Evolutionary conservation across 37 sponge, comb jelly and placozoan species (phyloP).

Genomic region (Spongia lamella): DNA sequence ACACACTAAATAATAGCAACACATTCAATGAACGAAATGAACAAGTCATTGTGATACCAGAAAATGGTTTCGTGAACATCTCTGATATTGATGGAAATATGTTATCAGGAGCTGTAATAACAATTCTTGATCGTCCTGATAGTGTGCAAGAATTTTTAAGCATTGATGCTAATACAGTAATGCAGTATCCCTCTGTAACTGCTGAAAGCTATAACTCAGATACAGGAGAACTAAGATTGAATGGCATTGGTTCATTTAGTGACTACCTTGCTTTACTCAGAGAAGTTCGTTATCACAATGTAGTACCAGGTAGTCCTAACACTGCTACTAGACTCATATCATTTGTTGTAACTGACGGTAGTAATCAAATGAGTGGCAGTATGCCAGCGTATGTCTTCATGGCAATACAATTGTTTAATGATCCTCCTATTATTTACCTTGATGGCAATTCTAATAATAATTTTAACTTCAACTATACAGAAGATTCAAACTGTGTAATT

Average conservation of each 20-base stretch:
- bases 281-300: conserved; percentile 39
- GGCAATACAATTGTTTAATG: conserved; percentile 29
- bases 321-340: conserved; percentile 13
- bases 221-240: conserved; percentile 32
- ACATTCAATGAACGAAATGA: conserved; percentile 30
- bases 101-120: conserved; percentile 18
- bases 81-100: conserved; percentile 52
- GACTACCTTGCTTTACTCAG: conserved; percentile 30
- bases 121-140: conserved; percentile 33
- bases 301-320: conserved; percentile 15
- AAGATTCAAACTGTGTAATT: conserved; percentile 49
- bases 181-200: not conserved
- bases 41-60: no score
- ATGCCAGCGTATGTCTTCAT: conserved; percentile 31
- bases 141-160: conserved; percentile 47
- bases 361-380: conserved; percentile 49
- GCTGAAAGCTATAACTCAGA: not conserved
- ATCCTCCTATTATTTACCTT: conserved; percentile 47
- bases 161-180: not conserved
- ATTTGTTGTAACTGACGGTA: conserved; percentile 45
- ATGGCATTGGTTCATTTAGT: conserved; percentile 28
- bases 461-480: conserved; percentile 28
- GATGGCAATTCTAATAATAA: conserved; percentile 30
- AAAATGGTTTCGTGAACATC: conserved; percentile 19
- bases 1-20: conserved; percentile 9